Percentiles rank a stretch among this genome's conserved stretches.
Conservation (phyloP, 2,888 invertebrate species). For the Caenorhabditis japonica region DNA sequence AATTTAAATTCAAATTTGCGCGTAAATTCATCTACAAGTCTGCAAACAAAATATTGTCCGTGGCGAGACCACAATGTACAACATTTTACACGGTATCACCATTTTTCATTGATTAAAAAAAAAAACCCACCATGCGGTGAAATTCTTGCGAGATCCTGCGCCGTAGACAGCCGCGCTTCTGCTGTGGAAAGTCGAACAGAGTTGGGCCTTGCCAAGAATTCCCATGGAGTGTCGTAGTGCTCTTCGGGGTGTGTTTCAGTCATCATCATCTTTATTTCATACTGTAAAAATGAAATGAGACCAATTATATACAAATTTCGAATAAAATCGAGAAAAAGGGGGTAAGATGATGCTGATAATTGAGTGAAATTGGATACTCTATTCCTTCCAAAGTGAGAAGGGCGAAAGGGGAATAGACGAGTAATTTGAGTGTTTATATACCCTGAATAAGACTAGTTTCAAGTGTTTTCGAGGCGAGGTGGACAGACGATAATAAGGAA, state of each 20-base stretch:
- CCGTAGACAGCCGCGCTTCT: slow-evolving; percentile 37
- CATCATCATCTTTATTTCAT: slow-evolving; percentile 31
- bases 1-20: no score
- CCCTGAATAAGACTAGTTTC: neutral
- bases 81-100: no score
- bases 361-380: slow-evolving; percentile 7
- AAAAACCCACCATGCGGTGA: slow-evolving; percentile 39
- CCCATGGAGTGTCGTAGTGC: slow-evolving; percentile 76
- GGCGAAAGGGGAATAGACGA: slow-evolving; percentile 17
- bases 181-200: slow-evolving; percentile 55
- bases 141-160: neutral
- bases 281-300: no score
- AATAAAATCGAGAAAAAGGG: neutral
- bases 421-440: slow-evolving; percentile 45
- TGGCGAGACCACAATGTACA: no score
- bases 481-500: no score
- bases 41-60: no score
- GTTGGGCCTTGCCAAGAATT: slow-evolving; percentile 68
- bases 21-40: no score
- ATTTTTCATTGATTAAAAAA: no score
- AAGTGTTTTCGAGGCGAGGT: slow-evolving; percentile 1
- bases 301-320: no score
- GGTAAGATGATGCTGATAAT: neutral
- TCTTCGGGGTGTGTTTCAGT: slow-evolving; percentile 57
- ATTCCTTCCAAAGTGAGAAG: slow-evolving; percentile 6